Evolutionary conservation across 2,888 invertebrate genomes (phyloP).

Genomic region (Caenorhabditis sulstoni): DNA sequence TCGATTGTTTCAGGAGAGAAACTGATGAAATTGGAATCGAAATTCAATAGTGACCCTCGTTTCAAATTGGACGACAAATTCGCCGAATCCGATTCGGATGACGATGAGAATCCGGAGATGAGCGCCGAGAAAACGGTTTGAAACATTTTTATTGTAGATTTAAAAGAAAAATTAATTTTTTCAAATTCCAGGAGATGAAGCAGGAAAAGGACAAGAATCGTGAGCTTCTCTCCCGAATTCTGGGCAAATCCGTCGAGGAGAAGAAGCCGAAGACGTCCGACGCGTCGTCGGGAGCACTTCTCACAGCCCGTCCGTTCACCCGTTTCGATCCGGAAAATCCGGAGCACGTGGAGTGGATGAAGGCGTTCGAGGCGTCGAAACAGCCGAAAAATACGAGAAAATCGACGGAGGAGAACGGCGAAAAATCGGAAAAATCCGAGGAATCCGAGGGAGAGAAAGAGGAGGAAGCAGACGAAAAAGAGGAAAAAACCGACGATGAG

Average conservation of each 20-base stretch:
- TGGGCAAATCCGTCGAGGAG: slow-evolving; percentile 66
- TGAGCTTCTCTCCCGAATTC: slow-evolving; percentile 68
- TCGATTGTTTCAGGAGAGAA: slow-evolving; percentile 62
- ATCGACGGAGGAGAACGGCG: slow-evolving; percentile 4
- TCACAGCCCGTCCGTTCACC: slow-evolving; percentile 60
- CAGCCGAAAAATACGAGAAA: slow-evolving; percentile 40
- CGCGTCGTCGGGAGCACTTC: slow-evolving; percentile 8
- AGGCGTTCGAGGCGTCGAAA: slow-evolving; percentile 50
- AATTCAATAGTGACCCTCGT: slow-evolving; percentile 66
- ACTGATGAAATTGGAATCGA: slow-evolving; percentile 64
- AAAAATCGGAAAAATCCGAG: slow-evolving; percentile 15
- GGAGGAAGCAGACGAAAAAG: slow-evolving; percentile 20
- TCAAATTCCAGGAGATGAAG: slow-evolving; percentile 51
- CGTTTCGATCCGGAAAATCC: slow-evolving; percentile 74
- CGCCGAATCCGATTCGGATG: slow-evolving; percentile 56
- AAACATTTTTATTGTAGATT: too few species aligned
- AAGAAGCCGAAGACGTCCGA: slow-evolving; percentile 61
- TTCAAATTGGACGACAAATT: slow-evolving; percentile 69
- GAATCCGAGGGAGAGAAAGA: slow-evolving; percentile 15
- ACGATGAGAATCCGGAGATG: slow-evolving; percentile 14
- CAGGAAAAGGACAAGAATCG: slow-evolving; percentile 68
- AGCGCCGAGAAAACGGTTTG: slow-evolving; percentile 20
- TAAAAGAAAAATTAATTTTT: neutral
- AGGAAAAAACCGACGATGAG: slow-evolving; percentile 23
- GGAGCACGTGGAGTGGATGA: slow-evolving; percentile 74